Conservation (phyloP, 2,888 invertebrate species). For the Tenthredo distinguenda region DNA sequence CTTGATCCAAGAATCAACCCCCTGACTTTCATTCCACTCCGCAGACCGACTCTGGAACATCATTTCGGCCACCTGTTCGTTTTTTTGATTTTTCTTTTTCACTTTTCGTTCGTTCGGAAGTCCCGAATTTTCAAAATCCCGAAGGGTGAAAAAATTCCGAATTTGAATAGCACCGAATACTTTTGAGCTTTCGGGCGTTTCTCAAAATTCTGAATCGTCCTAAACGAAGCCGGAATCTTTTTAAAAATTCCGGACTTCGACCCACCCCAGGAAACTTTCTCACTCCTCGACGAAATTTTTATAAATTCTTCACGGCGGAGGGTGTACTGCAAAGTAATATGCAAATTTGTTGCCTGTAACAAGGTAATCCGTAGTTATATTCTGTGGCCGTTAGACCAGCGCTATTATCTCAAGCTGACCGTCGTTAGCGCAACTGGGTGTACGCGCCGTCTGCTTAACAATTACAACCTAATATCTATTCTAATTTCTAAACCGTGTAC, state of each 20-base stretch:
- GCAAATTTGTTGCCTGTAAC: constrained; percentile 37
- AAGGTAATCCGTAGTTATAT: constrained; percentile 39
- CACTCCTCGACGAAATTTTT: neutral
- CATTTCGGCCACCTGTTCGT: too few species aligned
- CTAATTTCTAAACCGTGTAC: constrained; percentile 36
- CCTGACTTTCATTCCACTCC: neutral
- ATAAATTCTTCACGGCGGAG: neutral
- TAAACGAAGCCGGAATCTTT: too few species aligned
- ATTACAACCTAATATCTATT: constrained; percentile 57
- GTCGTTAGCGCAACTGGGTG: constrained; percentile 55
- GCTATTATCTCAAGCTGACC: constrained; percentile 61
- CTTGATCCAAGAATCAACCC: constrained; percentile 4
- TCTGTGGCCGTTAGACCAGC: constrained; percentile 41
- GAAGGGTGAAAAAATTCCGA: too few species aligned
- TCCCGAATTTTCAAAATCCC: too few species aligned
- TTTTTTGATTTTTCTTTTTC: too few species aligned
- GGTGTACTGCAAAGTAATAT: neutral
- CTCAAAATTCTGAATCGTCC: too few species aligned
- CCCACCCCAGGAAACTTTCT: neutral
- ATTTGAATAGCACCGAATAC: too few species aligned
- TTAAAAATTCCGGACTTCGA: neutral
- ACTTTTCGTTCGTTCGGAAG: too few species aligned
- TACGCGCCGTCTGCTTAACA: constrained; percentile 56
- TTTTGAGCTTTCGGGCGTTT: too few species aligned
- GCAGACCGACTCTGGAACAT: too few species aligned